Evolutionary conservation across 64 coral and sea anemone species (phyloP).

Genomic region (Acropora tenuis): DNA sequence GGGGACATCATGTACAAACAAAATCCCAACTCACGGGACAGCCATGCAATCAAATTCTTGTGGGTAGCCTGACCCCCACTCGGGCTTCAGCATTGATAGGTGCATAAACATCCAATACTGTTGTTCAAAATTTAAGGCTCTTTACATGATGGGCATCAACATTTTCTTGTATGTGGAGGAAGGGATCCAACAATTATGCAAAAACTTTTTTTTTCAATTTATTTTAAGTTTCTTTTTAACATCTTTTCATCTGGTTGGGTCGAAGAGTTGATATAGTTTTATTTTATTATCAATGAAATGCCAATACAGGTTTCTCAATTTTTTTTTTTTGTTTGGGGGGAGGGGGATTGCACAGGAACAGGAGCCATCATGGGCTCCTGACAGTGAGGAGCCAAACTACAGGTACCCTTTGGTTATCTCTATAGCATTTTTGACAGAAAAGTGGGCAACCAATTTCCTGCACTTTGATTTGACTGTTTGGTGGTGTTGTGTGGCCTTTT

Average conservation of each 20-base stretch:
- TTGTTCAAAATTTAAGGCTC: background rate
- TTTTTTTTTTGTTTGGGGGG: no score
- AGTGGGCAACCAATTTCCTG: background rate
- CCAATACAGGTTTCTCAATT: no score
- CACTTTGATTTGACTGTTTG: background rate
- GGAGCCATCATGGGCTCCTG: no score
- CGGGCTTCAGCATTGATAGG: background rate
- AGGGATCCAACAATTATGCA: slow-evolving; percentile 13
- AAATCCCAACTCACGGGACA: background rate
- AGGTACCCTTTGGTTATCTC: no score
- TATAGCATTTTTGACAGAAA: background rate
- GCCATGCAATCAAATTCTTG: no score
- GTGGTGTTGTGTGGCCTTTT: background rate
- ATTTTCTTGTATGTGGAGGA: slow-evolving; percentile 14
- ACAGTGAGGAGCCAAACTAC: no score
- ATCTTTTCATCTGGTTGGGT: no score
- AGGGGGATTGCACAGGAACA: no score
- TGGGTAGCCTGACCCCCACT: background rate
- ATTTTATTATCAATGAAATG: no score
- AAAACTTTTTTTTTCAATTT: slow-evolving; percentile 1
- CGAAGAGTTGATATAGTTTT: no score
- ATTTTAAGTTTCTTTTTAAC: background rate
- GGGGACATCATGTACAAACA: slow-evolving; percentile 17
- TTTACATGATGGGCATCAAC: background rate
- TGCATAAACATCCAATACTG: slow-evolving; percentile 1